Conservation (phyloP, 2,797 vertebrate species). For the Jordanella pulchra region DNA sequence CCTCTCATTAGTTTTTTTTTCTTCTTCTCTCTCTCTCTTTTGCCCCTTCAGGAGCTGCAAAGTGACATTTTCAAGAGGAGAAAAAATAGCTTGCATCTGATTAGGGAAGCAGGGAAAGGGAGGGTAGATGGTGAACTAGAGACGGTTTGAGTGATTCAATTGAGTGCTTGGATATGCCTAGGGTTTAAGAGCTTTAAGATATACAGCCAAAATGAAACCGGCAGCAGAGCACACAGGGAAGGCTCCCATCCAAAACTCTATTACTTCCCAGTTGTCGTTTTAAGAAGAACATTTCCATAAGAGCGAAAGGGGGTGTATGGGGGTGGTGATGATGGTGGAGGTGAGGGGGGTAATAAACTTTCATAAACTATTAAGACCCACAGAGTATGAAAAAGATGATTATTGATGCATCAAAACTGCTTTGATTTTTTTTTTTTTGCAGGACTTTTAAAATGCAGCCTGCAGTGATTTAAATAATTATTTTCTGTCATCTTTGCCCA, state of each 20-base stretch:
- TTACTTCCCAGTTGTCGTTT: slow-evolving; percentile 70
- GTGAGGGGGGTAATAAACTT: neutral
- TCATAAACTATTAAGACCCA: slow-evolving; percentile 37
- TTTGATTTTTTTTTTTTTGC: neutral
- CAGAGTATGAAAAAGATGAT: slow-evolving; percentile 25
- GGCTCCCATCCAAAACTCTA: slow-evolving; percentile 56
- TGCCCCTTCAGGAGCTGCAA: slow-evolving; percentile 13
- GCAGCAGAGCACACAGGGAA: slow-evolving; percentile 62
- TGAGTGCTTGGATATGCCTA: slow-evolving; percentile 57
- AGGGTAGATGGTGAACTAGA: slow-evolving; percentile 23
- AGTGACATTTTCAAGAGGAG: slow-evolving; percentile 15
- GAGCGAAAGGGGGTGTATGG: neutral
- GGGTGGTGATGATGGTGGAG: neutral
- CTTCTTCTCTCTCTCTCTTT: slow-evolving; percentile 10
- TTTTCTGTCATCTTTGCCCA: neutral
- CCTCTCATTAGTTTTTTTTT: slow-evolving; percentile 52
- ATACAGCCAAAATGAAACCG: slow-evolving; percentile 68
- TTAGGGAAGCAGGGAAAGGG: slow-evolving; percentile 36
- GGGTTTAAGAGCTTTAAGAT: slow-evolving; percentile 67
- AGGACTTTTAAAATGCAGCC: neutral
- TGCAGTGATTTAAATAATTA: neutral
- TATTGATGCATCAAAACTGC: slow-evolving; percentile 23
- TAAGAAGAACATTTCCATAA: slow-evolving; percentile 29
- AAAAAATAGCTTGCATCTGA: slow-evolving; percentile 34
- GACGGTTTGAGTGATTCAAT: slow-evolving; percentile 59